Percentiles rank a stretch among this genome's conserved stretches.
phyloP scores from a whole-genome alignment of 30 jellyfish, hydroid and myxozoan genomes.

The Euphysa ruthae region DNA sequence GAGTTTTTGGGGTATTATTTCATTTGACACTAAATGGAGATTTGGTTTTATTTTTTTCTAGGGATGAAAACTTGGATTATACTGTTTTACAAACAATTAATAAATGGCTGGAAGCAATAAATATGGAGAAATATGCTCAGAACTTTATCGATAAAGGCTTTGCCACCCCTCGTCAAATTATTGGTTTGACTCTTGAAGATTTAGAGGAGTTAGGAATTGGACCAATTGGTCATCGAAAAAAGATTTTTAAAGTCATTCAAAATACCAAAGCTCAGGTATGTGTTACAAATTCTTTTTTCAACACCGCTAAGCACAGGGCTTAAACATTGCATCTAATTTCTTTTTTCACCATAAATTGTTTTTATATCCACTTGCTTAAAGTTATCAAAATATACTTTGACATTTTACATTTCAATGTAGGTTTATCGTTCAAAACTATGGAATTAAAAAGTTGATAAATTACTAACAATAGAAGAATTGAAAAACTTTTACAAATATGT shows the following conservation, averaged over 20 bases:
- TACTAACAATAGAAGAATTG: too few relatives aligned
- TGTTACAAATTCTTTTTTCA: not conserved
- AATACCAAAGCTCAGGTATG: conserved; percentile 66
- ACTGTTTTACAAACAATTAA: conserved; percentile 85
- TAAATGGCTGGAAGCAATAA: conserved; percentile 88
- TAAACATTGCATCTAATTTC: too few relatives aligned
- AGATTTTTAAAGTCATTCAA: conserved; percentile 53
- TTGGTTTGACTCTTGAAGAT: conserved; percentile 48
- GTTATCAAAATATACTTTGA: too few relatives aligned
- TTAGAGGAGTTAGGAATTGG: conserved; percentile 55
- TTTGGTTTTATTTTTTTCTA: conserved; percentile 2
- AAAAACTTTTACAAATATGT: too few relatives aligned
- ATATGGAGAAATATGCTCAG: conserved; percentile 65
- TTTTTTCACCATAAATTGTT: too few relatives aligned
- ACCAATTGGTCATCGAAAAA: conserved; percentile 84
- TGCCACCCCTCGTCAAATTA: conserved; percentile 86
- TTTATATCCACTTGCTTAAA: too few relatives aligned
- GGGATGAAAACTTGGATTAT: conserved; percentile 78
- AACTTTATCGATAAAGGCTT: conserved; percentile 62
- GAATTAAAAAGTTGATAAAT: too few relatives aligned
- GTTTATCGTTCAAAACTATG: too few relatives aligned
- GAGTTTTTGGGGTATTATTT: too few relatives aligned
- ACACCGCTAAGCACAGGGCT: too few relatives aligned
- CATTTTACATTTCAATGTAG: too few relatives aligned
- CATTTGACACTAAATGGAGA: too few relatives aligned